phyloP scores from a whole-genome alignment of 1,140 invertebrate genomes.

The Caenorhabditis elegans region WBcel235 BX284606.5:4919001-4919500 shows the following conservation, averaged over 20 bases:
- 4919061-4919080: slow-evolving; percentile 6
- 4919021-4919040: neutral
- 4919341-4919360: slow-evolving; percentile 36
- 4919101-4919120: slow-evolving; percentile 28
- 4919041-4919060: neutral
- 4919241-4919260: no score
- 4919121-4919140: slow-evolving; percentile 27
- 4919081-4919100: slow-evolving; percentile 28
- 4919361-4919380: slow-evolving; percentile 37
- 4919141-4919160: slow-evolving; percentile 28
- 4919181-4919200: slow-evolving; percentile 22
- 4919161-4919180: slow-evolving; percentile 36
- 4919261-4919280: no score
- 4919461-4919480: slow-evolving; percentile 12
- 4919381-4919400: slow-evolving; percentile 6
- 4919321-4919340: slow-evolving; percentile 16
- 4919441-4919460: neutral
- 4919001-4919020: neutral
- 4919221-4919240: neutral
- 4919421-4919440: neutral
- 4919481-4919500: slow-evolving; percentile 2
- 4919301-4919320: neutral
- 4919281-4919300: no score
- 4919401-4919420: neutral
- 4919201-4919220: neutral